Base-by-base conservation (phyloP, 2,113 vertebrate species). In the Camelus dromedarius region DNA sequence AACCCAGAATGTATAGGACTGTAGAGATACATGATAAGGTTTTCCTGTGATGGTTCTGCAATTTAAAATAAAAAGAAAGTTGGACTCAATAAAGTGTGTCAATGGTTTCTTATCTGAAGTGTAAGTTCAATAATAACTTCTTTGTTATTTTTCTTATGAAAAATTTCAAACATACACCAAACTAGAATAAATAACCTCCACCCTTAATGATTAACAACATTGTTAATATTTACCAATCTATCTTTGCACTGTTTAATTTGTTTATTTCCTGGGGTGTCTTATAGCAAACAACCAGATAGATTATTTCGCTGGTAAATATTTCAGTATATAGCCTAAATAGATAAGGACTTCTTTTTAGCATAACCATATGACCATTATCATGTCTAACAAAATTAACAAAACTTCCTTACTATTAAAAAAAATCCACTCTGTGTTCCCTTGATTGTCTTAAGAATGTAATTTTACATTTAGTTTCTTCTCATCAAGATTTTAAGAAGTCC, bases 101-200 rank as follows among this genome's bases (percentile, higher is more conserved):
- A 11, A 64, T 67, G 12, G 8, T 80, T 5, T 69, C n/a, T 77
- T 89, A 28, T 82, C 62, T 67, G n/a, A 46, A 75, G 30, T 73
- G 92, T 6, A 77, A 83, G 13, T 48, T 67, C 46, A 91, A n/a
- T 67, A 87, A 35, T 50, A 62, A 73, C 48, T 91, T 67, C 30
- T 89, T 85, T 67, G 50, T 30, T n/a, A 28, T 42, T 72, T 93
- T 79, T 89, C 76, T 69, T 92, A 28, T 87, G n/a, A 93, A 95
- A 94, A 75, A 64, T n/a, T 62, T 75, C 19, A 87, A 84, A 66
- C 46, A 87, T 75, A 46, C 8, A 87, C 19, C 46, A 64, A 86
- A 83, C 20, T 66, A 87, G 2, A 35, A 28, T 56, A 89, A 76
- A 38, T 58, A 69, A 91, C 6, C 11, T 18, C 16, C n/a, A 66